Conservation (phyloP, 2,113 vertebrate genomes). For the Lagenorhynchus albirostris region DNA sequence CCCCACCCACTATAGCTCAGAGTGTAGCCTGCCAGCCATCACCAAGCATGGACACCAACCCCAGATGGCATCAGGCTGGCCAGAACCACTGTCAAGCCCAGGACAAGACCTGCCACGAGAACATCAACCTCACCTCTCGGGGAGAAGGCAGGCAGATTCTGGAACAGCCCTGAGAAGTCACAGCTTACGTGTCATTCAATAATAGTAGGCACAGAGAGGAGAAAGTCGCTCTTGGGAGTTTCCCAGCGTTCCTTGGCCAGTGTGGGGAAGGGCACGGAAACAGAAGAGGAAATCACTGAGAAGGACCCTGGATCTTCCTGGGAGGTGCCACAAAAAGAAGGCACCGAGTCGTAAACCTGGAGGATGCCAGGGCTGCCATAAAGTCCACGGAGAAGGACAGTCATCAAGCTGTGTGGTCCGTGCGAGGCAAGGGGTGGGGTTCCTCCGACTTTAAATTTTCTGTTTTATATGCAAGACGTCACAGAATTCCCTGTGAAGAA, state of each 20-base stretch:
- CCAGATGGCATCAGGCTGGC: background rate
- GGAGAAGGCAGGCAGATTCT: background rate
- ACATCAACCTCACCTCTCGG: background rate
- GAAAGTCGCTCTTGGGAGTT: background rate
- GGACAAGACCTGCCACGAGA: background rate
- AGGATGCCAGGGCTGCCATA: background rate
- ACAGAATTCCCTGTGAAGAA: background rate
- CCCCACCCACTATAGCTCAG: background rate
- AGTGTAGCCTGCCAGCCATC: background rate
- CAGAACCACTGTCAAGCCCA: background rate
- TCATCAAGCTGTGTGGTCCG: background rate
- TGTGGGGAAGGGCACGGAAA: rapidly evolving
- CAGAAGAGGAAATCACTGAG: background rate
- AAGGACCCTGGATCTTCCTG: background rate
- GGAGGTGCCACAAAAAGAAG: background rate
- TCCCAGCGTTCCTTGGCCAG: background rate
- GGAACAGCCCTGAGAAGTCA: background rate
- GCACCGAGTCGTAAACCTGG: background rate
- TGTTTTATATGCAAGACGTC: background rate
- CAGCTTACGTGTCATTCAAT: background rate
- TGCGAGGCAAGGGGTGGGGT: background rate
- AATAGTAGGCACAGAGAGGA: background rate
- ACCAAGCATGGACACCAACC: background rate
- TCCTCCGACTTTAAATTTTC: background rate
- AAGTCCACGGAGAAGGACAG: background rate